Evolutionary conservation across 2,797 vertebrate genomes (phyloP).

Genomic region (Syncerus caffer): DNA sequence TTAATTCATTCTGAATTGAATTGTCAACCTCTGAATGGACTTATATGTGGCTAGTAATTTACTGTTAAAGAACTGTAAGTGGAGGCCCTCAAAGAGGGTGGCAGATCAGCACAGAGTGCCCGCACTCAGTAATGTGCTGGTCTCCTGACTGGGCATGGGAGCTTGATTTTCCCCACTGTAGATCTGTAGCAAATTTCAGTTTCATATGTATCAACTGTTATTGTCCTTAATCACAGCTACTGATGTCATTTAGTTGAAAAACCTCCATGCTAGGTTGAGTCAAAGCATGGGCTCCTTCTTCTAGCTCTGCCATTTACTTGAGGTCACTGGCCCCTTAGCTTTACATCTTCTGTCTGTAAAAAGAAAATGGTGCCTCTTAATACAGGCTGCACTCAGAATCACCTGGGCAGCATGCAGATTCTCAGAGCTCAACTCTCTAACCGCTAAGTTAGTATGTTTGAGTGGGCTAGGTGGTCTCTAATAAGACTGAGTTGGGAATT

Average conservation of each 20-base stretch:
- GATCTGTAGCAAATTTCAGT: not conserved
- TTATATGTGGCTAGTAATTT: not conserved
- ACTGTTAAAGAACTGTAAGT: not conserved
- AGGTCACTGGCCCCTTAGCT: not conserved
- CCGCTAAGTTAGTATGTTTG: not conserved
- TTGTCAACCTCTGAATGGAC: not conserved
- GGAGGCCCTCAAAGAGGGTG: not conserved
- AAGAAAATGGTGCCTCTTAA: not conserved
- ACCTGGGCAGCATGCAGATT: not conserved
- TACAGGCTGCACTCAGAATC: not conserved
- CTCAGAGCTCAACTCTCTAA: not conserved
- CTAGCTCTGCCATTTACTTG: not conserved
- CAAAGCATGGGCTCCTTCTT: not conserved
- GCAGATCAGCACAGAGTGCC: not conserved
- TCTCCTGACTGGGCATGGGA: not conserved
- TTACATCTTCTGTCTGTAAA: not conserved
- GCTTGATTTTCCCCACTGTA: not conserved
- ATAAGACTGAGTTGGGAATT: not conserved
- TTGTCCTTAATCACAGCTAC: not conserved
- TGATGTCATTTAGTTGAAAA: constrained; percentile 23
- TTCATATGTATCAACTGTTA: not conserved
- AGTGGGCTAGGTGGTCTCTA: not conserved
- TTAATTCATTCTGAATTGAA: constrained; percentile 31
- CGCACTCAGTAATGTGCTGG: not conserved
- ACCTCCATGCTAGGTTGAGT: not conserved